Base-by-base conservation (phyloP, 1,140 invertebrate genomes). In the Calephelis nemesis region DNA sequence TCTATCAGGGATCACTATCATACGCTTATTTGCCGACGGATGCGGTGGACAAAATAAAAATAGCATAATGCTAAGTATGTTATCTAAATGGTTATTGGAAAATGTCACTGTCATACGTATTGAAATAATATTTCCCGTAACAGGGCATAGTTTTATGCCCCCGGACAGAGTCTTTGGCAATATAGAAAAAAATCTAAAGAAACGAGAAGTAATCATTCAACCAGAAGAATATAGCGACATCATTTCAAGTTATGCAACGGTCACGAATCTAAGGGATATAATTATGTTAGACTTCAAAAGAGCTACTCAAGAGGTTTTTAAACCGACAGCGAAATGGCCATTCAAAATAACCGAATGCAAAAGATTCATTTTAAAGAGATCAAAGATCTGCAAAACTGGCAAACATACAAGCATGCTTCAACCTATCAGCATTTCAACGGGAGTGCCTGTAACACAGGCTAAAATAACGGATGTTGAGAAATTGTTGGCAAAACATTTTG, bases 81-180 rank as follows among this genome's bases (percentile, higher is more conserved):
- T 64, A 39, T 67, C 45, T 50, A 73, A 74, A 64, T 80, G 74
- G 76, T 13, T 78, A 9, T 49, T 70, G n/a, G 45, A 66, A 19
- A 54, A 73, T 71, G 13, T 19, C 15, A 19, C 47, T n/a, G 47
- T 70, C 42, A 60, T 72, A 67, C 15, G 10, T 65, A 75, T 74
- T 40, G 71, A 79, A 74, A 52, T 77, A 10, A 67, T 76, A 19
- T 81, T 75, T 65, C 75, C 77, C n/a, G 70, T 78, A 10, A 72
- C 71, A 5, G 76, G 75, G 6, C 72, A 82, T 49, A 74, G 70
- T n/a, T 78, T 69, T 69, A 72, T 82, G 69, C 79, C 75, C 39
- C 40, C 75, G 19, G 72, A 81, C 50, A 45, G 74, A 8, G 65
- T 68, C 10, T 75, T 75, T 63, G 70, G 70, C 48, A 50, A 50